Percentiles rank a stretch among this genome's conserved stretches.
phyloP scores from a whole-genome alignment of 2,888 invertebrate species.

The Tipula lateralis region DNA sequence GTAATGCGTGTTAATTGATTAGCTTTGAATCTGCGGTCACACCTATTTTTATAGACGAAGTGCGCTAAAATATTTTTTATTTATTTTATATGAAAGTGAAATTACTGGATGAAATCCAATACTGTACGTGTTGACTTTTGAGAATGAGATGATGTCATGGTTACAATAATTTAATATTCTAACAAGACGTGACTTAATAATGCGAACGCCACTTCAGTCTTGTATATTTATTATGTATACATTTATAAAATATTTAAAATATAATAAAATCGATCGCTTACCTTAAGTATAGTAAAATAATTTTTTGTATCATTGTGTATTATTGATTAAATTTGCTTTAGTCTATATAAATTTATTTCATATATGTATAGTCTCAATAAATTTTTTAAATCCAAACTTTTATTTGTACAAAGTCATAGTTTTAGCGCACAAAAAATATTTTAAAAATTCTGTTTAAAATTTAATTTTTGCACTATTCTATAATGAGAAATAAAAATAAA shows the following conservation, averaged over 20 bases:
- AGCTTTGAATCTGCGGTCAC: neutral
- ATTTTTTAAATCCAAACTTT: conserved; percentile 2
- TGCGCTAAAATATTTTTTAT: neutral
- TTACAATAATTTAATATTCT: neutral
- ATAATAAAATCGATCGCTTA: neutral
- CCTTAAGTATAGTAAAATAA: neutral
- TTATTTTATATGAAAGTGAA: neutral
- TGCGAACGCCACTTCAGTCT: neutral
- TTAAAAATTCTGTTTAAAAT: neutral
- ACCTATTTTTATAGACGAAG: neutral
- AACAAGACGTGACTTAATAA: neutral
- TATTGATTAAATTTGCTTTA: neutral
- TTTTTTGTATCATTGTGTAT: neutral
- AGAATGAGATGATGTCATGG: conserved; percentile 21
- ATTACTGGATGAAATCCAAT: conserved; percentile 19
- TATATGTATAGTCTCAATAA: neutral
- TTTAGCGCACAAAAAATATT: neutral
- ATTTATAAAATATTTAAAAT: no score
- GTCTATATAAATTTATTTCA: neutral
- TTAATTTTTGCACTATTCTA: neutral
- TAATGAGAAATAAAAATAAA: neutral
- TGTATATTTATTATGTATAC: neutral
- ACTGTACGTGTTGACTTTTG: neutral
- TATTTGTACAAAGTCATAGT: neutral
- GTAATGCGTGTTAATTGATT: no score